Percentiles rank a stretch among this genome's conserved stretches.
phyloP scores from a whole-genome alignment of 2,797 vertebrate species.

The Macroramphosus scolopax region DNA sequence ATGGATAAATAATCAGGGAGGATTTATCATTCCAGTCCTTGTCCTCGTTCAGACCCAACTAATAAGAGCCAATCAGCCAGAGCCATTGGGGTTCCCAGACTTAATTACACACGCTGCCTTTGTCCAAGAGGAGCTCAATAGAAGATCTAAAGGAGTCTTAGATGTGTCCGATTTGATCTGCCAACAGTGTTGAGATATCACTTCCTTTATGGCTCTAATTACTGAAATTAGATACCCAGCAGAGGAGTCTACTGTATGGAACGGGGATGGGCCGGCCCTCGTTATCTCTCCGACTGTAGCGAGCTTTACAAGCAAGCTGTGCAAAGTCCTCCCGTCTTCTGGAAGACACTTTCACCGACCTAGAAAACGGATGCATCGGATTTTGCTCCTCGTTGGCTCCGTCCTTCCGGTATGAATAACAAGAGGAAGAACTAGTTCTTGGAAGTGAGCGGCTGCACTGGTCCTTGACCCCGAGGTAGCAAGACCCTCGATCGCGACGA shows the following conservation, averaged over 20 bases:
- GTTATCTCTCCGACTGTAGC: slow-evolving; percentile 33
- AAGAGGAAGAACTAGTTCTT: slow-evolving; percentile 1
- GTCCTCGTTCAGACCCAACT: slow-evolving; percentile 34
- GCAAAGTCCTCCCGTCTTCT: not conserved
- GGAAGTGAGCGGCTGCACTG: not conserved
- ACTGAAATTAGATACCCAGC: slow-evolving; percentile 62
- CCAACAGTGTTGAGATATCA: slow-evolving; percentile 48
- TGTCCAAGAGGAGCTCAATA: slow-evolving; percentile 54
- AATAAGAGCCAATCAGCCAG: slow-evolving; percentile 51
- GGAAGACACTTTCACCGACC: not conserved
- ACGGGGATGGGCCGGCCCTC: not conserved
- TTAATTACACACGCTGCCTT: slow-evolving; percentile 59
- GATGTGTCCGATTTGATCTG: slow-evolving; percentile 61
- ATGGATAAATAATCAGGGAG: slow-evolving; percentile 50
- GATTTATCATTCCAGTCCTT: slow-evolving; percentile 47
- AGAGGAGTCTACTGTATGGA: slow-evolving; percentile 33
- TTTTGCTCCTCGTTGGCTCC: not conserved
- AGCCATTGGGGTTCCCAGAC: slow-evolving; percentile 51
- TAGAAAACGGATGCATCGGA: not conserved
- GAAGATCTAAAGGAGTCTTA: slow-evolving; percentile 60
- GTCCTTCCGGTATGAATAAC: slow-evolving; percentile 18
- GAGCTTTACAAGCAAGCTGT: not conserved
- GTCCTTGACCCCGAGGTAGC: slow-evolving; percentile 57
- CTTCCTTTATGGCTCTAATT: slow-evolving; percentile 62
- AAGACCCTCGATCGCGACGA: slow-evolving; percentile 35